Evolutionary conservation across 2,888 invertebrate species (phyloP).

Genomic region (Myopa testacea): DNA sequence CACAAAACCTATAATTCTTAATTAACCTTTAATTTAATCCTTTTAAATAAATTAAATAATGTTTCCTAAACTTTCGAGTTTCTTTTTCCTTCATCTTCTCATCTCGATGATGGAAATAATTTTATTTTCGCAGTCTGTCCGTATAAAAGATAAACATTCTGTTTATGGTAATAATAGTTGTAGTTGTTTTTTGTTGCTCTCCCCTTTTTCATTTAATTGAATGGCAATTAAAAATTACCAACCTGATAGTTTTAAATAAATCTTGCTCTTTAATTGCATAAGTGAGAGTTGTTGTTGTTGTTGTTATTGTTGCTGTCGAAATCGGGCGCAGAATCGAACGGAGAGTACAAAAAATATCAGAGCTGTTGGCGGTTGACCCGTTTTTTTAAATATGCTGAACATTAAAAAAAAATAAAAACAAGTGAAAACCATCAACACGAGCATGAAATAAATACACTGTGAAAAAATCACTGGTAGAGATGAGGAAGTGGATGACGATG

Average conservation of each 20-base stretch:
- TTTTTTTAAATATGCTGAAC: not conserved
- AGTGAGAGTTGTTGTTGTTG: too few species aligned
- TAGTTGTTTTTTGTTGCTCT: not conserved
- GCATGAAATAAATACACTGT: not conserved
- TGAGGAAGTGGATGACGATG: too few species aligned
- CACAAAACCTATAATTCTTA: too few species aligned
- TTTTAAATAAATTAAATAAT: too few species aligned
- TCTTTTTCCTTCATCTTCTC: too few species aligned
- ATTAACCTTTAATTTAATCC: too few species aligned
- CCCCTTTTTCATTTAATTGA: not conserved
- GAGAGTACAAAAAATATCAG: not conserved
- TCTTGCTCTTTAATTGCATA: not conserved
- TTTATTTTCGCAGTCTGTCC: not conserved
- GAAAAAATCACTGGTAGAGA: not conserved
- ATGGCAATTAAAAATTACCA: not conserved
- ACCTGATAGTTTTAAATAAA: conserved; percentile 14
- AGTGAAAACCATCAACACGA: not conserved
- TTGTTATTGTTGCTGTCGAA: too few species aligned
- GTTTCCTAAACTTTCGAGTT: too few species aligned
- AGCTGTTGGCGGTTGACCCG: not conserved
- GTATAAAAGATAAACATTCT: not conserved
- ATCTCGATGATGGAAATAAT: too few species aligned
- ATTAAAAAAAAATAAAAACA: not conserved
- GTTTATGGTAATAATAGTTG: conserved; percentile 21
- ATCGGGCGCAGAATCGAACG: not conserved